phyloP scores from a whole-genome alignment of 30 jellyfish, hydroid and myxozoan genomes.

The Cassiopea xamachana region DNA sequence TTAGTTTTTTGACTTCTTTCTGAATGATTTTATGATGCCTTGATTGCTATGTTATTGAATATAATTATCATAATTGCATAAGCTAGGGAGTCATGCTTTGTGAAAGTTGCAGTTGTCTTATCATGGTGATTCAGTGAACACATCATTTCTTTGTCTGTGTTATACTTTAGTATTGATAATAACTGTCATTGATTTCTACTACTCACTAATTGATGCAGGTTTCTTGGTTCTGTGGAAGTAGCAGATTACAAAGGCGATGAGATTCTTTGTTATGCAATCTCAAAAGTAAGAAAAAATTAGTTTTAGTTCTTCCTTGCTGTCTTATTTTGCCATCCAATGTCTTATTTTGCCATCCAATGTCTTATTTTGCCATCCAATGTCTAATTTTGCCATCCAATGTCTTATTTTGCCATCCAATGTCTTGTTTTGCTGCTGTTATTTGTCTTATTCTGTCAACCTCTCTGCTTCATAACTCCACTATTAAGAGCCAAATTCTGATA shows the following conservation, averaged over 20 bases:
- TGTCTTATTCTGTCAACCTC: too few species aligned
- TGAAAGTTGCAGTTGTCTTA: too few species aligned
- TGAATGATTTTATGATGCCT: neutral
- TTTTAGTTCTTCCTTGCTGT: neutral
- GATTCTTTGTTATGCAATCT: slow-evolving; percentile 82
- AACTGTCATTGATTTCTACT: neutral
- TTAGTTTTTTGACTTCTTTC: neutral
- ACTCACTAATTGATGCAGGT: slow-evolving; percentile 38
- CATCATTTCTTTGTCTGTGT: neutral
- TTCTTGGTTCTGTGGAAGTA: slow-evolving; percentile 96
- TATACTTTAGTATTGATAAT: neutral
- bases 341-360: neutral
- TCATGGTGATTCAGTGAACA: too few species aligned
- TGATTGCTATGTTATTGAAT: neutral
- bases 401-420: too few species aligned
- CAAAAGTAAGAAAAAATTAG: slow-evolving; percentile 67
- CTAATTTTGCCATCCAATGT: too few species aligned
- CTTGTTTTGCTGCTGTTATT: too few species aligned
- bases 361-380: too few species aligned
- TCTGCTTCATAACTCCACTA: too few species aligned
- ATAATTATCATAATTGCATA: too few species aligned
- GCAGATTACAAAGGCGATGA: slow-evolving; percentile 95
- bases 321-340: neutral
- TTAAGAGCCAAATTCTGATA: too few species aligned
- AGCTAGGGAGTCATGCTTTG: too few species aligned